Base-by-base conservation (phyloP, 2,797 vertebrate genomes). In the Siniperca obscura region DNA sequence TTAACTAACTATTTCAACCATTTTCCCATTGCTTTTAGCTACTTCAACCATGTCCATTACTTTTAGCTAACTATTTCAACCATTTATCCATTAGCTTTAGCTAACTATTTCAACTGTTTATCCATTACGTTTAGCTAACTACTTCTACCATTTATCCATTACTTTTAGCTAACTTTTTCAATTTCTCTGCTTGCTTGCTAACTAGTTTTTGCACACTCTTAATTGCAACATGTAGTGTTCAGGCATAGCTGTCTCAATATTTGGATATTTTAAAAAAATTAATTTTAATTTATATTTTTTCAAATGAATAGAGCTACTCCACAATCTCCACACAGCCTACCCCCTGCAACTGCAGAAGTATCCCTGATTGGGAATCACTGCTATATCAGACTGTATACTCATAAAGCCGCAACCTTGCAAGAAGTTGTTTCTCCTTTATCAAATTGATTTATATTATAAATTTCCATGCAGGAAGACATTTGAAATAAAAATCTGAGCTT, bases 401-500 rank as follows among this genome's bases (percentile, higher is more conserved):
- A 69, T 77, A 52, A 56, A 61, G 21, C 34, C 40, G 27, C 36
- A 38, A 70, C n/a, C 50, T 30, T 55, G 38, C 44, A 77, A 34
- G 30, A 74, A 62, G 44, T 65, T 21, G 27, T 53, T 67, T 70
- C 16, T 67, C 52, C 50, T 59, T 46, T 9, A 55, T 61, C 40
- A 79, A 34, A 62, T 30, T 67, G 19, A 65, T 48, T 25, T 21
- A 75, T 74, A 22, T 57, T 19, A 34, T 48, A 69, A 0, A 53
- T 66, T 46, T 76, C 48, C 30, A n/a, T 13, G 48, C 10, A 48
- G 61, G 59, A 70, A 21, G 52, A 61, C 5, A 42, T 74, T 76
- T 7, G 40, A 38, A 42, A 72, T 78, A 50, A 76, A 52, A 30
- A 79, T 17, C 40, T n/a, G 36, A 76, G 1, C 44, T 30, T 59